Percentiles rank a stretch among this genome's conserved stretches.
These are phyloP conservation scores for Corythucha ciliata DNA, from an alignment of 2,888 invertebrate species.

Conservation along the genomic window DNA sequence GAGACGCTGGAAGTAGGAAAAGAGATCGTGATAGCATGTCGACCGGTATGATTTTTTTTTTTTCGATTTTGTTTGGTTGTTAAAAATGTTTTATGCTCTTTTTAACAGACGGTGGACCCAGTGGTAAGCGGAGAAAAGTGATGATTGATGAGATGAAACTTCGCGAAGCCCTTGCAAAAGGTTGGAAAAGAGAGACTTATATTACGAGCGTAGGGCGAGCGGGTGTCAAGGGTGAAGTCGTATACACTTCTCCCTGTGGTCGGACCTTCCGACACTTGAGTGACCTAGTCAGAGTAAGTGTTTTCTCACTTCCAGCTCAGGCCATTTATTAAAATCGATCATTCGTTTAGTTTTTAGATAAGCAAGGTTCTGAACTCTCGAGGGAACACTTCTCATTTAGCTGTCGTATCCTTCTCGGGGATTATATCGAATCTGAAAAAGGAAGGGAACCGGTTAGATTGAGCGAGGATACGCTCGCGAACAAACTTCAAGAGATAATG, in stretches of 20 bases:
- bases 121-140: slow-evolving; percentile 31
- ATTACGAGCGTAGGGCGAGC: slow-evolving; percentile 81
- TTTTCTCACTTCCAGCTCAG: background rate
- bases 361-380: slow-evolving; percentile 56
- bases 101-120: slow-evolving; percentile 27
- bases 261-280: slow-evolving; percentile 52
- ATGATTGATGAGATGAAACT: slow-evolving; percentile 49
- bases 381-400: slow-evolving; percentile 89
- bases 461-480: slow-evolving; percentile 71
- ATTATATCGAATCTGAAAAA: slow-evolving; percentile 60
- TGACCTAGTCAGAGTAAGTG: slow-evolving; percentile 48
- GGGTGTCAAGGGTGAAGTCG: slow-evolving; percentile 85
- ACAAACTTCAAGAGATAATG: slow-evolving; percentile 49
- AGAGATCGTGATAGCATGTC: slow-evolving; percentile 25
- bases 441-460: slow-evolving; percentile 62
- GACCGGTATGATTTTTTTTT: slow-evolving; percentile 17
- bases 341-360: slow-evolving; percentile 60
- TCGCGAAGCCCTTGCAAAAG: slow-evolving; percentile 57
- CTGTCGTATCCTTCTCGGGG: slow-evolving; percentile 78
- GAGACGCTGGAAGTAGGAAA: slow-evolving; percentile 25
- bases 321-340: slow-evolving; percentile 24
- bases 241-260: slow-evolving; percentile 65
- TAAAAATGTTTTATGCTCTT: background rate
- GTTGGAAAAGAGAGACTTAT: slow-evolving; percentile 89
- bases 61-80: slow-evolving; percentile 1